Conservation (phyloP, 2,888 invertebrate genomes). For the Lacanobia oleracea region DNA sequence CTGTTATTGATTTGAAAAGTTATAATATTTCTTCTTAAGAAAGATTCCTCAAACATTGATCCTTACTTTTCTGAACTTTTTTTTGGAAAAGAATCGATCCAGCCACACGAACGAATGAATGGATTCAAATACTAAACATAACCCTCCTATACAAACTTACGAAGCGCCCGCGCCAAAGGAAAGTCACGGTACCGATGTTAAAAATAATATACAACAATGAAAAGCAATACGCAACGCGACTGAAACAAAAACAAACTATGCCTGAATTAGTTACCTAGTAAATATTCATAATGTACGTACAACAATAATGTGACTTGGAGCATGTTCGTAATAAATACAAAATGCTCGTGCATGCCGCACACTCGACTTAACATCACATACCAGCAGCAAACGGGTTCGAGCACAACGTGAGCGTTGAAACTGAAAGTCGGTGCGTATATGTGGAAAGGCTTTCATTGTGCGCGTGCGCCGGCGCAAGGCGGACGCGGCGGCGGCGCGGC, state of each 20-base stretch:
- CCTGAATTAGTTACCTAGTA: slow-evolving; percentile 13
- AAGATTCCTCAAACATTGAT: not conserved
- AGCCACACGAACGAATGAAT: slow-evolving; percentile 4
- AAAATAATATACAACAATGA: slow-evolving; percentile 9
- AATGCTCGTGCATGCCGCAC: slow-evolving; percentile 13
- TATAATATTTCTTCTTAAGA: not conserved
- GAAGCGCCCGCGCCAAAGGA: not conserved
- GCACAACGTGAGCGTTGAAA: slow-evolving; percentile 52
- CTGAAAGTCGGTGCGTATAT: slow-evolving; percentile 55
- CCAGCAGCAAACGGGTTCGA: slow-evolving; percentile 48
- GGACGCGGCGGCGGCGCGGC: slow-evolving; percentile 1
- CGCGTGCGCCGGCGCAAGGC: slow-evolving; percentile 35
- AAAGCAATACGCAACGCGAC: not conserved
- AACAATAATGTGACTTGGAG: not conserved
- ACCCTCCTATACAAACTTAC: not conserved
- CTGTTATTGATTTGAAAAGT: not conserved
- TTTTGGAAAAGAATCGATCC: not conserved
- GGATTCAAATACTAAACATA: not conserved
- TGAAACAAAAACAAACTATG: slow-evolving; percentile 18
- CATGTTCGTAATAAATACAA: slow-evolving; percentile 29
- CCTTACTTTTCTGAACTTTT: not conserved
- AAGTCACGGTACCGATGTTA: not conserved
- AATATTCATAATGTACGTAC: slow-evolving; percentile 1
- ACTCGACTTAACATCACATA: slow-evolving; percentile 42
- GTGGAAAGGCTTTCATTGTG: slow-evolving; percentile 61